phyloP scores from a whole-genome alignment of 2,888 invertebrate genomes.

The Cephalotes varians region DNA sequence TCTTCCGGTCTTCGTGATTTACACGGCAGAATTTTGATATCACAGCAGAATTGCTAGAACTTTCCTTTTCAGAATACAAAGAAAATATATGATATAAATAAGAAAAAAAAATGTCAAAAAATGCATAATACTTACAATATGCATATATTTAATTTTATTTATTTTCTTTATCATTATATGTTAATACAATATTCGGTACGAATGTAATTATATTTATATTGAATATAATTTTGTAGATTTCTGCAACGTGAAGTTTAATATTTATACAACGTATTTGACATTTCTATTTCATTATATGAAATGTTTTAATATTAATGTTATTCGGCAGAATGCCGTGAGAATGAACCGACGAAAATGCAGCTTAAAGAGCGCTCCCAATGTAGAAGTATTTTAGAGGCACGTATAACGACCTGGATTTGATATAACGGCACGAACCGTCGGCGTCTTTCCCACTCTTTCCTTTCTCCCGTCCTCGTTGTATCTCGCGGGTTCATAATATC shows the following conservation, averaged over 20 bases:
- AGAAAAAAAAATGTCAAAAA: neutral
- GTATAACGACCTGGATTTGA: constrained; percentile 76
- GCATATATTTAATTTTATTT: neutral
- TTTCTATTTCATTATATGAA: no score
- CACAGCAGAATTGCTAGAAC: neutral
- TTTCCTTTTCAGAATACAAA: neutral
- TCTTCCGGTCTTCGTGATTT: constrained; percentile 33
- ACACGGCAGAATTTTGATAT: constrained; percentile 29
- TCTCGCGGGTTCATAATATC: constrained; percentile 66
- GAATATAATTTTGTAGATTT: neutral
- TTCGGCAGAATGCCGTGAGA: neutral
- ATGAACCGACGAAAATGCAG: constrained; percentile 55
- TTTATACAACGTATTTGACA: neutral
- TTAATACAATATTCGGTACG: neutral
- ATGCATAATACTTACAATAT: neutral
- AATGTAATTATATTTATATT: no score
- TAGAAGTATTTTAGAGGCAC: constrained; percentile 67
- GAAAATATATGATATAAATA: neutral
- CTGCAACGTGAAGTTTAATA: neutral
- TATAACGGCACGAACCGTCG: constrained; percentile 74
- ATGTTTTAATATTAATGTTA: neutral
- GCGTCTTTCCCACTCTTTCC: constrained; percentile 60
- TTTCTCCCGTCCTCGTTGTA: constrained; percentile 50
- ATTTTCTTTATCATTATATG: neutral
- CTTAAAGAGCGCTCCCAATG: constrained; percentile 57